These are phyloP conservation scores for Dendrocopos noguchii DNA, from an alignment of 2,113 vertebrate genomes.

Conservation along the genomic window DNA sequence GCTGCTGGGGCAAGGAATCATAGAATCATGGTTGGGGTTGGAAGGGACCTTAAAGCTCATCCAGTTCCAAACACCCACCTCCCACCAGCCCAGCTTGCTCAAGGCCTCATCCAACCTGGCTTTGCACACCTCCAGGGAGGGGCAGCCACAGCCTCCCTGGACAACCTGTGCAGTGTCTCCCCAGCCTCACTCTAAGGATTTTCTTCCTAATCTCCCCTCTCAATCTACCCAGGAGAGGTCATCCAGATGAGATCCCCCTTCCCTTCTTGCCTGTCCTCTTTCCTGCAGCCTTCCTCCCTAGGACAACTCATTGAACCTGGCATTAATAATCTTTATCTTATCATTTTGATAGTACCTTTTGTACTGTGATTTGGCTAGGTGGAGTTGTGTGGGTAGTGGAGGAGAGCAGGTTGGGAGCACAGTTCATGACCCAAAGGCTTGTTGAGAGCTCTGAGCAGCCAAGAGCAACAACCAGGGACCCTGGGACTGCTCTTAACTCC, in stretches of 20 bases:
- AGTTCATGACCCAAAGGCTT: background rate
- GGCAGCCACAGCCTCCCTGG: too few species aligned
- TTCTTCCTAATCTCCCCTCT: too few species aligned
- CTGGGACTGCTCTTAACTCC: background rate
- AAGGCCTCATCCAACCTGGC: too few species aligned
- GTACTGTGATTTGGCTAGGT: background rate
- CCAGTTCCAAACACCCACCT: too few species aligned
- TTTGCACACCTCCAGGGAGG: too few species aligned
- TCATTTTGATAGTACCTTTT: background rate
- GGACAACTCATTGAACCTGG: background rate
- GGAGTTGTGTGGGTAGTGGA: background rate
- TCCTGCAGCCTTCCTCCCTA: background rate
- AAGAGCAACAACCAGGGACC: background rate
- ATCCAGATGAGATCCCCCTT: accelerated
- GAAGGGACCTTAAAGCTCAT: too few species aligned
- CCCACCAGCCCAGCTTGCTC: too few species aligned
- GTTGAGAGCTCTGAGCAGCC: background rate
- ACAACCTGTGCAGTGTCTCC: too few species aligned
- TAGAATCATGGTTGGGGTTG: too few species aligned
- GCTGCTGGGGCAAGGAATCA: background rate
- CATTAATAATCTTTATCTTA: background rate
- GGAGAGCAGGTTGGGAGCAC: background rate
- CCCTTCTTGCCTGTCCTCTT: background rate
- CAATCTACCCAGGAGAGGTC: background rate
- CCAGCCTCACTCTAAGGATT: too few species aligned